phyloP scores from a whole-genome alignment of 2,888 invertebrate genomes.

The Nysson spinosus region DNA sequence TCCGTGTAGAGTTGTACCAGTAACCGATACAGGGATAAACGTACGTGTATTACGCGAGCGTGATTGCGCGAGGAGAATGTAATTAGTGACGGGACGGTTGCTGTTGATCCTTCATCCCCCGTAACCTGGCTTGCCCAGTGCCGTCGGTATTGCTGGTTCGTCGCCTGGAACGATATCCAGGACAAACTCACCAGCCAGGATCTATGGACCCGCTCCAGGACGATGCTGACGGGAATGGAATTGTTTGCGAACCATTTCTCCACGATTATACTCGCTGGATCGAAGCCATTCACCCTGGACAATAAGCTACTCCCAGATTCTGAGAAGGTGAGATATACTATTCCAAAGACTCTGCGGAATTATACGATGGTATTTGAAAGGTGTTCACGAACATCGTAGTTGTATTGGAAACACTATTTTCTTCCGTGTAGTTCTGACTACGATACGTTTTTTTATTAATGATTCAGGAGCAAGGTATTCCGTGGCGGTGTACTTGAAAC shows the following conservation, averaged over 20 bases:
- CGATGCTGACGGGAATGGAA: conserved; percentile 24
- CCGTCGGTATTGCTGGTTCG: conserved; percentile 20
- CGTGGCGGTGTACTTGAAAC: too few relatives aligned
- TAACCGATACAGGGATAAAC: conserved; percentile 10
- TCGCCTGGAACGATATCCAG: conserved; percentile 37
- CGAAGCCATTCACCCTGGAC: neutral
- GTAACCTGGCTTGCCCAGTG: conserved; percentile 31
- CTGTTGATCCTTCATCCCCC: conserved; percentile 58
- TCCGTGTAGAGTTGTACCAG: neutral
- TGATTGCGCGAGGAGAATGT: conserved; percentile 73
- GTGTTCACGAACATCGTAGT: neutral
- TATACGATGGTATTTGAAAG: neutral
- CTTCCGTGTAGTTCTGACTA: too few relatives aligned
- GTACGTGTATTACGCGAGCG: conserved; percentile 49
- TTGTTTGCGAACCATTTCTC: conserved; percentile 50
- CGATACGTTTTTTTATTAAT: too few relatives aligned
- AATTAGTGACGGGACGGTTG: conserved; percentile 67
- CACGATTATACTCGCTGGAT: conserved; percentile 40
- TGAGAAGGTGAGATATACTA: conserved; percentile 6
- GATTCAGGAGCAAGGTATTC: too few relatives aligned
- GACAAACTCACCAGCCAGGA: conserved; percentile 45
- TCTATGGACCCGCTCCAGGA: conserved; percentile 27
- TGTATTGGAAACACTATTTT: too few relatives aligned
- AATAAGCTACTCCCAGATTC: conserved; percentile 23
- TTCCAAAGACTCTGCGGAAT: neutral